phyloP scores from a whole-genome alignment of 2,888 invertebrate genomes.

The Drosophila vallismaia region DNA sequence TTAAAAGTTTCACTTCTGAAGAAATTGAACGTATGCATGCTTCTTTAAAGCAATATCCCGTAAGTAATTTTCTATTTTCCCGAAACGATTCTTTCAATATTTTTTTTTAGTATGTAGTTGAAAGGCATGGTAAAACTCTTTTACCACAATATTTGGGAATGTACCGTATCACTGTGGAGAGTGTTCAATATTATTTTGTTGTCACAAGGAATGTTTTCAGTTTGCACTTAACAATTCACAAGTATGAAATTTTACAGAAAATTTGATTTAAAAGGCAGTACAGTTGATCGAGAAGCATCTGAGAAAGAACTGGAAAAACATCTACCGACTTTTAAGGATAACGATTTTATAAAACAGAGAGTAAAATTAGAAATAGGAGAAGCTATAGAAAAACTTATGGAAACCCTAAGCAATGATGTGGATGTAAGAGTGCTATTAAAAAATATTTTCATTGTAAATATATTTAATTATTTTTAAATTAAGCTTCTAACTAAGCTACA shows the following conservation, averaged over 20 bases:
- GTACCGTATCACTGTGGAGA: slow-evolving; percentile 99
- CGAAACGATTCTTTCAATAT: neutral
- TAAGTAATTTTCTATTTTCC: slow-evolving; percentile 85
- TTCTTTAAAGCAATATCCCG: slow-evolving; percentile 98
- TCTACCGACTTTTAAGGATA: slow-evolving; percentile 98
- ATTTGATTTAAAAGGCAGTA: slow-evolving; percentile 98
- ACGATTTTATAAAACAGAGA: slow-evolving; percentile 99
- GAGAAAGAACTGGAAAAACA: slow-evolving; percentile 99
- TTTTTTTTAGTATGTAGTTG: slow-evolving; percentile 94
- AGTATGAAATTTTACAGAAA: slow-evolving; percentile 88
- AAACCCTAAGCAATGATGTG: slow-evolving; percentile 96
- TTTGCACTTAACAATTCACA: slow-evolving; percentile 95
- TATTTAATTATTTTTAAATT: neutral
- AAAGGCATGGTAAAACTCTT: slow-evolving; percentile 98
- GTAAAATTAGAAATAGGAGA: slow-evolving; percentile 96
- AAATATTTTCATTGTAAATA: neutral
- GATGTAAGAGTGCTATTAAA: slow-evolving; percentile 86
- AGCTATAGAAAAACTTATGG: slow-evolving; percentile 95
- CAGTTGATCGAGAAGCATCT: slow-evolving; percentile 98
- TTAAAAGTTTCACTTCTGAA: slow-evolving; percentile 99
- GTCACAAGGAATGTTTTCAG: slow-evolving; percentile 99
- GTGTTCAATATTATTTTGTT: slow-evolving; percentile 97
- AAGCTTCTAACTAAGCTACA: slow-evolving; percentile 97
- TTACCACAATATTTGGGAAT: slow-evolving; percentile 99
- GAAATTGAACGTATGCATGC: slow-evolving; percentile 99